Base-by-base conservation (phyloP, 2,888 invertebrate genomes). In the Amitus sp. region DNA sequence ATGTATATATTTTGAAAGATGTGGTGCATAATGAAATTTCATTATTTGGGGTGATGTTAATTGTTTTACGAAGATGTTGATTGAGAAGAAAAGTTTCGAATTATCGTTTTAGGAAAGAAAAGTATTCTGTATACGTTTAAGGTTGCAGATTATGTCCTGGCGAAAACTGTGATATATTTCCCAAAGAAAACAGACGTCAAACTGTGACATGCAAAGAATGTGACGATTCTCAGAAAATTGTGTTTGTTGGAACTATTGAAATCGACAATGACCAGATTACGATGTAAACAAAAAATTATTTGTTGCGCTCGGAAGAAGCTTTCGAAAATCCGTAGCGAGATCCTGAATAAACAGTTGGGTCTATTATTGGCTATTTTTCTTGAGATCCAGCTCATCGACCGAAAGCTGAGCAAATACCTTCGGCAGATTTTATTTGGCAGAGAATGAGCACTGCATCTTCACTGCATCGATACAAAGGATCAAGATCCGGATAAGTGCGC, bases 351-450 rank as follows among this genome's bases (percentile, higher is more conserved):
- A 62, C 62, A 62, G 47, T 47, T 23, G 47, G 48, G 52, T 52
- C 48, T 56, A 61, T 61, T 61, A 37, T 37, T 15, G 15, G 12
- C 15, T 37, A 37, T 37, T 37, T 37, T 37, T 37, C 37, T 37
- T 15, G 37, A 9, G 37, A 9, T 13, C 37, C 37, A 61, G 52
- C 55, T 47, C 42, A 23, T 55, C 47, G 55, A 7, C 51, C 60
- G 51, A 56, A 61, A 61, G 61, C 61, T 61, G 61, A 61, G 56
- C 47, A 61, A 61, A 61, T 56, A 61, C 61, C 15, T 53, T 48
- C 47, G 49, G 54, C 60, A 47, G 60, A 54, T 60, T 54, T 60
- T 50, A 55, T 54, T 60, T 54, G 50, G 60, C 47, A 54, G 51
- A 61, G 55, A 61, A 61, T 54, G 55, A 61, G 55, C 47, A 53